A percentile compares a stretch with the other conserved stretches of the same genome.
Evolutionary conservation across 2,113 vertebrate genomes (phyloP).

Genomic region (Puntigrus tetrazona): DNA sequence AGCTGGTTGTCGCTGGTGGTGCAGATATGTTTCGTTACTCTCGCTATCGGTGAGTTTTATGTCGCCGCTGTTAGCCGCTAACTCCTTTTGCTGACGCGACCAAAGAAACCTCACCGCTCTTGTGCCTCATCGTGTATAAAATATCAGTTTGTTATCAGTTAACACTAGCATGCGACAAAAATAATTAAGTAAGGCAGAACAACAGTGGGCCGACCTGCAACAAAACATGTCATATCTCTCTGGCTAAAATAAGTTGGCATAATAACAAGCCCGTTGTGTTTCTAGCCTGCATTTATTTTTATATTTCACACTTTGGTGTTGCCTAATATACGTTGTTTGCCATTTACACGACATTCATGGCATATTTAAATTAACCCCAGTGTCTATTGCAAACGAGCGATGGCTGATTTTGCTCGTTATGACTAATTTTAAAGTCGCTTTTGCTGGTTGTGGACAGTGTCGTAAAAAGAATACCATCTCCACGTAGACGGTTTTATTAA

Average conservation of each 20-base stretch:
- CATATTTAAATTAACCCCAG: neutral
- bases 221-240: neutral
- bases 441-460: neutral
- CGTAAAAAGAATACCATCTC: neutral
- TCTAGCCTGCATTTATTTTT: neutral
- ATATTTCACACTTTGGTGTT: neutral
- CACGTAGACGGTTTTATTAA: neutral
- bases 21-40: slow-evolving; percentile 91
- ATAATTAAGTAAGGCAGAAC: neutral
- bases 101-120: neutral
- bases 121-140: neutral
- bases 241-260: neutral
- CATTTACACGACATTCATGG: neutral
- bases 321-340: neutral
- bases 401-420: neutral
- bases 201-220: neutral
- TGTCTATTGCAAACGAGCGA: neutral
- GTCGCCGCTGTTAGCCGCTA: neutral
- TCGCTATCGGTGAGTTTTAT: slow-evolving; percentile 85
- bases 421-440: neutral
- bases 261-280: neutral
- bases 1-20: slow-evolving; percentile 92
- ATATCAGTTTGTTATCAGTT: neutral
- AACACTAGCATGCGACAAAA: neutral
- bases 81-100: slow-evolving; percentile 21